Evolutionary conservation across 2,888 invertebrate species (phyloP), one percentile per base, ranked within the genome.

Genomic region (Torymus tubicola): DNA sequence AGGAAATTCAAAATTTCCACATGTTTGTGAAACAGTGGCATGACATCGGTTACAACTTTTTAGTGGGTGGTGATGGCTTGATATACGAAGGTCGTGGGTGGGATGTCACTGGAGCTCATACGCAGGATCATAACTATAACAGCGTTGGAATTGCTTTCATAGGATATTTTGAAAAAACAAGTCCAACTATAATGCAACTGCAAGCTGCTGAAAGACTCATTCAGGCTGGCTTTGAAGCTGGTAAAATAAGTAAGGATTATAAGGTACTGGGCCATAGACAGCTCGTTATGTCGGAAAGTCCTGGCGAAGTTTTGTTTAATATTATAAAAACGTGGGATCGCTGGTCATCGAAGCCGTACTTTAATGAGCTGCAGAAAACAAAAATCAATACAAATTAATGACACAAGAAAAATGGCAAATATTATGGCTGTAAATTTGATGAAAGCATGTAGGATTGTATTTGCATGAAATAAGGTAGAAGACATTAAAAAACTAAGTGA

Each of bases 31-130:
- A 89, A 77, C 89, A 91, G 0, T 95, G 94, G 92, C 92, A 91
- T 80, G 96, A 96, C 87, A 95, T 96, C 31, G 94, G 92, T 0
- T 96, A 95, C 88, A 96, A 95, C 87, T 97, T 96, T 85, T 90
- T 96, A 2, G 93, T 96, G 2, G 96, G 96, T 0, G 96, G 96
- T 4, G 96, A 96, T 87, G 96, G 96, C 0, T 92, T 93, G 11
- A 94, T 94, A 0, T 96, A 96, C 88, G 93, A 93, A 83, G 96
- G 95, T 0, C 93, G 96, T 4, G 95, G 95, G 0, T 96, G 96
- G 96, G 93, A 94, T 83, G 89, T 90, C 80, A 91, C 93, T 63
- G 96, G 96, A 0, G 94, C 96, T 0, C 96, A 96, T 86, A 93
- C 95, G 0, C 92, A 92, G 61, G 87, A 94, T 63, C 95, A 93